Evolutionary conservation across 2,888 invertebrate genomes (phyloP), one percentile per base, ranked within the genome.

Genomic region (Xestia c-nigrum): DNA sequence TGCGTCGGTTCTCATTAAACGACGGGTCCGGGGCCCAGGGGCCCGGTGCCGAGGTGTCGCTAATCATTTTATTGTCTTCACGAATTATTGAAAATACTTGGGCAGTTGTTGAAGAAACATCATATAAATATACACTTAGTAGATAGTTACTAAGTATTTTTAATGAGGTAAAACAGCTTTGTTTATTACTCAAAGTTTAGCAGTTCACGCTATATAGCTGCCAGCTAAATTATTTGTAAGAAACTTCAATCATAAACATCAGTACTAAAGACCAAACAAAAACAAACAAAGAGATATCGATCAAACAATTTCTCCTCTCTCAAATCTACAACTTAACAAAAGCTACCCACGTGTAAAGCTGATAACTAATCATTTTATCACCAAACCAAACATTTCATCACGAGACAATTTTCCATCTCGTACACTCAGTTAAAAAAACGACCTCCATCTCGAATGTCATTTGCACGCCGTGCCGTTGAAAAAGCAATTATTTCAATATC

Each of bases 401-500:
- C 92, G 81, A 92, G 93, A 91, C 92, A 93, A 95, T 95, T 95
- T 95, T 95, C 94, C 94, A 92, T 93, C 94, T 94, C 91, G 93
- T 94, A 93, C 89, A 91, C 89, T 88, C 88, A 84, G 86, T 90
- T 89, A 93, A 96, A 96, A 96, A 96, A 96, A 94, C 95, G 96
- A 94, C 96, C 96, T 96, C 96, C 95, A 95, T 96, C 94, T 94
- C 96, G 96, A 96, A 96, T 96, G 96, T 96, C 96, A 96, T 96
- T 96, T 96, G 96, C 95, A 95, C 96, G 95, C 91, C 95, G 95
- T 95, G 96, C 94, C 94, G 96, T 95, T 94, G 95, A 96, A 96
- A 96, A 96, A 96, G 95, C 95, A 96, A 96, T 96, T 96, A 96
- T 96, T 96, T 95, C 96, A 96, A 96, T 96, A 96, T 95, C 95